Evolutionary conservation across 1,140 invertebrate species (phyloP), one percentile per base, ranked within the genome.

Genomic region (Papilio polytes): DNA sequence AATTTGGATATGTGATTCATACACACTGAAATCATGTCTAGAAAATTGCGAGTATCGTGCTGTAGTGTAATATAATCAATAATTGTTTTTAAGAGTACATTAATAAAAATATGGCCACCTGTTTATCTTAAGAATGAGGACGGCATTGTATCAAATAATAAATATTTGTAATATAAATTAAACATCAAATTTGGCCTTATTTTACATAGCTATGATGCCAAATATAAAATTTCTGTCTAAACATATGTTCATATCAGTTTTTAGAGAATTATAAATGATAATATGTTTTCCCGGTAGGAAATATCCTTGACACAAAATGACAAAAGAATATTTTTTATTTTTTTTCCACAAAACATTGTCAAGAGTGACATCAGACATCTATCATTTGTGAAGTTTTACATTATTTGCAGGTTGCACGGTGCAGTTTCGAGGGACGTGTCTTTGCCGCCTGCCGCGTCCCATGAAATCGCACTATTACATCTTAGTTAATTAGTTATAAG

Each of bases 91-190:
- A 13, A n/a, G 12, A 63, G 36, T 63, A 63, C 10, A 26, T 31
- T 63, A 63, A 26, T 63, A 70, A 31, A 70, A 31, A 70, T 70
- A 70, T 70, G 63, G 63, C 63, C 63, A 70, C 63, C 12, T 7
- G 59, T 31, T 13, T 70, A 31, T 31, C 63, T 70, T 70, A 70
- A 31, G 63, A 70, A 36, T 31, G 63, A 70, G 63, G 63, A 70
- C 63, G 63, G 63, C 36, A 31, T 70, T 70, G 26, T 22, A 26
- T 26, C 20, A 63, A 63, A 59, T 20, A n/a, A 63, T 26, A 63
- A 63, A 63, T 26, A 3, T 63, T 3, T 70, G 9, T 63, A 13
- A 22, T 26, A 26, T 26, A 10, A 63, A 56, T 56, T 56, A 18
- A 63, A 10, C 3, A 63, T 63, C 59, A 26, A 63, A 63, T 26